phyloP scores from a whole-genome alignment of 2,113 vertebrate species.

The Podiceps cristatus region DNA sequence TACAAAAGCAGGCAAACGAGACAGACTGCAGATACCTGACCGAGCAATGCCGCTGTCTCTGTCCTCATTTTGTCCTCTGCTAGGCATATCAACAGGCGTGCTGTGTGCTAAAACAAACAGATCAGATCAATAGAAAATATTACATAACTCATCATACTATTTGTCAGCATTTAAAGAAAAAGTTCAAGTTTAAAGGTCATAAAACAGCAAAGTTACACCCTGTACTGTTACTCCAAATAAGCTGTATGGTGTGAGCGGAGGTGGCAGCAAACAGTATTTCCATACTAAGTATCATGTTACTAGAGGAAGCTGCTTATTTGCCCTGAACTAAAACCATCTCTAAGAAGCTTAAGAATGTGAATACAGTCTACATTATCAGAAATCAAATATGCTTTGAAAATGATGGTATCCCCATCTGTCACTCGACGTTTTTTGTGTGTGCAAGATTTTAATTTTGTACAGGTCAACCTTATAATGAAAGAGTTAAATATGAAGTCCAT shows the following conservation, averaged over 20 bases:
- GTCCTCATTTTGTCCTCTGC: slow-evolving; percentile 88
- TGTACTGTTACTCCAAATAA: neutral
- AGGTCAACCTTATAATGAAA: neutral
- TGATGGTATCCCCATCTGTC: neutral
- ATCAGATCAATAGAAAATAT: slow-evolving; percentile 15
- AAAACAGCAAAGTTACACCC: neutral
- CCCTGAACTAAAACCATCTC: neutral
- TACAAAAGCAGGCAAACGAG: neutral
- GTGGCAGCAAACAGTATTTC: neutral
- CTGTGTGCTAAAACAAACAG: slow-evolving; percentile 83
- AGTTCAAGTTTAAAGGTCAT: slow-evolving; percentile 1
- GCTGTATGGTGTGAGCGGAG: neutral
- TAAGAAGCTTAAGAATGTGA: neutral
- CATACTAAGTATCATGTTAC: neutral
- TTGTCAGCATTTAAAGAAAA: neutral
- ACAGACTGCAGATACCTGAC: slow-evolving; percentile 80
- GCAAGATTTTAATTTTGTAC: neutral
- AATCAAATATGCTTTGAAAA: neutral
- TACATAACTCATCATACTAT: neutral
- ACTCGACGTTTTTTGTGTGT: neutral
- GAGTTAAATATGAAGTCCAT: neutral
- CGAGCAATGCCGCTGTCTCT: slow-evolving; percentile 89
- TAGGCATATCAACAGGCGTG: slow-evolving; percentile 91
- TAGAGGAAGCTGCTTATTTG: neutral
- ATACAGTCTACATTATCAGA: neutral